phyloP scores from a whole-genome alignment of 1,140 invertebrate genomes.

The Diabrotica virgifera region DNA sequence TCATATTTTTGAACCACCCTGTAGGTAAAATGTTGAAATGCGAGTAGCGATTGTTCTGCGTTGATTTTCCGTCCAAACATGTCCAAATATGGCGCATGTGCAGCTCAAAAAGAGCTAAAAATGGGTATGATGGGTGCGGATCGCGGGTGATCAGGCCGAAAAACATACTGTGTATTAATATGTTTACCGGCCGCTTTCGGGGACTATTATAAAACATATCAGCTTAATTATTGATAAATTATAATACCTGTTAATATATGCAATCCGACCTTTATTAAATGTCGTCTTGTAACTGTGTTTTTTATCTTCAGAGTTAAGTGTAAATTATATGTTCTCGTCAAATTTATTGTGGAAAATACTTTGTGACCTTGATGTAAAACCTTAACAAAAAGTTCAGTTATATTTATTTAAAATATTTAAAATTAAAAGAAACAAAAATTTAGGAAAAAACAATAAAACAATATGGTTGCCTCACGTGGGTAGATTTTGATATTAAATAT shows the following conservation, averaged over 20 bases:
- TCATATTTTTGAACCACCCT: neutral
- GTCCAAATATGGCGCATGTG: conserved; percentile 41
- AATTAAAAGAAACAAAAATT: no score
- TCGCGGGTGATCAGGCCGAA: conserved; percentile 41
- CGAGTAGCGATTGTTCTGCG: conserved; percentile 40
- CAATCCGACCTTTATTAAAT: conserved; percentile 49
- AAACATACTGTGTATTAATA: conserved; percentile 18
- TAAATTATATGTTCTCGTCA: conserved; percentile 37
- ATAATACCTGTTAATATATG: conserved; percentile 49
- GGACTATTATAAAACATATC: conserved; percentile 51
- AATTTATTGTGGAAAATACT: conserved; percentile 33
- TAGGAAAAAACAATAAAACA: no score
- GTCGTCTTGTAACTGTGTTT: conserved; percentile 47
- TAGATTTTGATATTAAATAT: no score
- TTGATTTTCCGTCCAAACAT: conserved; percentile 48
- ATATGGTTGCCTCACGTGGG: no score
- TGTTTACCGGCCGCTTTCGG: conserved; percentile 24
- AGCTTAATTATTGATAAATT: conserved; percentile 48
- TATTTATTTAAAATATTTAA: no score
- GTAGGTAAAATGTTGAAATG: conserved; percentile 4
- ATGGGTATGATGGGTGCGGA: conserved; percentile 46
- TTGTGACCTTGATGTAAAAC: conserved; percentile 14
- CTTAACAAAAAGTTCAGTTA: neutral
- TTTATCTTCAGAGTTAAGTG: conserved; percentile 36
- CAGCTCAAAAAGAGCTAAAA: conserved; percentile 40